Percentiles rank a stretch among this genome's conserved stretches.
Conservation (phyloP, 2,797 vertebrate species). For the Yasuhikotakia modesta region DNA sequence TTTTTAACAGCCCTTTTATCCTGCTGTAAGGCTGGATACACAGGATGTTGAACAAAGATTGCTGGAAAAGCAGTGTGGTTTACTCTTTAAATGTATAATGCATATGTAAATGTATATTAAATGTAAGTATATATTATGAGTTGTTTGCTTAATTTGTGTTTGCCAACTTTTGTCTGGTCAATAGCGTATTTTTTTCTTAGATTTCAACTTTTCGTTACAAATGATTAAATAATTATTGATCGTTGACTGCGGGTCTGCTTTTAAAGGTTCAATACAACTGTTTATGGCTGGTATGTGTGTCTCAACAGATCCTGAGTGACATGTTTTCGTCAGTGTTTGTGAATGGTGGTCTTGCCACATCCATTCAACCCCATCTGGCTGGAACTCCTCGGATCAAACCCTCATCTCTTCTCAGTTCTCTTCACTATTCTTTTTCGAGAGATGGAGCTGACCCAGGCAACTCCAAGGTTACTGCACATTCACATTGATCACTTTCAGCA, state of each 20-base stretch:
- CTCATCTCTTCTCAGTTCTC: conserved; percentile 63
- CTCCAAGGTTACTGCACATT: conserved; percentile 72
- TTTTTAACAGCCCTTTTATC: too few species aligned
- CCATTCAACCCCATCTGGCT: conserved; percentile 68
- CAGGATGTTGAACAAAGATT: too few species aligned
- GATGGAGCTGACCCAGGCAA: conserved; percentile 65
- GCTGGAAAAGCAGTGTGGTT: too few species aligned
- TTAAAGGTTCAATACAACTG: not conserved
- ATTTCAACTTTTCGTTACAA: not conserved
- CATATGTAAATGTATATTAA: too few species aligned
- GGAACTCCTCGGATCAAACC: conserved; percentile 69
- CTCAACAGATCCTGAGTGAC: conserved; percentile 79
- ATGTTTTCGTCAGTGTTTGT: conserved; percentile 82
- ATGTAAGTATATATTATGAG: not conserved
- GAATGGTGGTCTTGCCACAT: conserved; percentile 72
- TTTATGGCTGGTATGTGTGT: conserved; percentile 37
- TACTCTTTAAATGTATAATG: not conserved
- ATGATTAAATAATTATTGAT: not conserved
- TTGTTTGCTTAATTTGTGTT: not conserved
- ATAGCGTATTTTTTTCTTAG: not conserved
- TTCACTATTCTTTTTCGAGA: conserved; percentile 65
- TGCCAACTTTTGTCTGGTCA: not conserved
- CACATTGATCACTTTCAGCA: not conserved
- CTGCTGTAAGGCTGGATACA: too few species aligned
- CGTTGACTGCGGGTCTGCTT: not conserved